Conservation (phyloP, 2,797 vertebrate genomes). For the Pseudocheirus occidentalis region DNA sequence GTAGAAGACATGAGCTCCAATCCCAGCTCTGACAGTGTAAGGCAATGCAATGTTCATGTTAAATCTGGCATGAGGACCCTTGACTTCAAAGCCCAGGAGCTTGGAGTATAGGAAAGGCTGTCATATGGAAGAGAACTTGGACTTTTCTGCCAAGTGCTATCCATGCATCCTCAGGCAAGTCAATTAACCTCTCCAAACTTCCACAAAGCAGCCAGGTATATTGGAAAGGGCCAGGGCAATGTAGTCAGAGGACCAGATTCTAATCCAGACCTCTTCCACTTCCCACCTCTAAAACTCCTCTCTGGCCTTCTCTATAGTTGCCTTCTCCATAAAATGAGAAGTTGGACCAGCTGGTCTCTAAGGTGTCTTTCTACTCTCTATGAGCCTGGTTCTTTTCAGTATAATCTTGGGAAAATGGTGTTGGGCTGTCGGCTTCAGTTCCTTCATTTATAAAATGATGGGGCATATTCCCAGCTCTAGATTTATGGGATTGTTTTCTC, state of each 20-base stretch:
- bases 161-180: no score
- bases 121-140: not conserved
- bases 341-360: not conserved
- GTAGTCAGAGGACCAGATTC: not conserved
- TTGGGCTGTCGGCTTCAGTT: not conserved
- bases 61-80: not conserved
- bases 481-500: not conserved
- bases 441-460: not conserved
- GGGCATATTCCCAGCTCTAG: not conserved
- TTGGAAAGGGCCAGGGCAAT: not conserved
- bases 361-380: not conserved
- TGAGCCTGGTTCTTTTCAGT: not conserved
- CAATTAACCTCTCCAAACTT: not conserved
- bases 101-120: not conserved
- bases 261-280: not conserved
- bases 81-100: not conserved
- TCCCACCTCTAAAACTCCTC: not conserved
- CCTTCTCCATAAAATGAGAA: not conserved
- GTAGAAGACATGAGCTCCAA: not conserved
- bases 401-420: not conserved
- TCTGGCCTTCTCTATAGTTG: not conserved
- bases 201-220: not conserved
- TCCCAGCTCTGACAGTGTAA: not conserved
- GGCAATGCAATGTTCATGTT: not conserved
- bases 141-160: not conserved